Conservation (phyloP, 2,113 vertebrate species). For the Isurus oxyrinchus region DNA sequence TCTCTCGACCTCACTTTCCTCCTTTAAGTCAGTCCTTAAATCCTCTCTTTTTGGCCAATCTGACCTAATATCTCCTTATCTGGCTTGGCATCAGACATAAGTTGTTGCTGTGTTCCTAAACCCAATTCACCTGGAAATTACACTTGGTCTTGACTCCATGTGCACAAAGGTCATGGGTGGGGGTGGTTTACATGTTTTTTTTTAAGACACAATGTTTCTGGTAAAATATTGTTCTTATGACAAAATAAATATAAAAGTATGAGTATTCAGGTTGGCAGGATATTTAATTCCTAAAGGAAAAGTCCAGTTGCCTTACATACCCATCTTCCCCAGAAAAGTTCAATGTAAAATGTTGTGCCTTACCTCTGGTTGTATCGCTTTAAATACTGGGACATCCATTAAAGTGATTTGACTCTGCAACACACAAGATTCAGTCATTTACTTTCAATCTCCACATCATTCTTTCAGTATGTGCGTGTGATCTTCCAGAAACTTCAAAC, state of each 20-base stretch:
- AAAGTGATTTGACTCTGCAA: conserved; percentile 86
- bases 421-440: conserved; percentile 38
- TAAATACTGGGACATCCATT: conserved; percentile 89
- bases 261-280: neutral
- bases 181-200: neutral
- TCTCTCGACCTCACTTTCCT: no score
- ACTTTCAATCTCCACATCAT: neutral
- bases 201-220: neutral
- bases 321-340: no score
- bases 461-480: no score
- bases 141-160: neutral
- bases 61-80: no score
- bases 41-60: no score
- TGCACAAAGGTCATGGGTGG: neutral
- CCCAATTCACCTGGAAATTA: neutral
- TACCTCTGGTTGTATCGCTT: conserved; percentile 91
- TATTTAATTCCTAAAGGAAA: neutral
- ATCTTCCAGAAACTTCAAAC: neutral
- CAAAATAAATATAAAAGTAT: neutral
- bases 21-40: no score
- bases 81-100: no score
- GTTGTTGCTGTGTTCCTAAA: neutral
- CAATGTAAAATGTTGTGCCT: conserved; percentile 38
- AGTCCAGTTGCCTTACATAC: neutral
- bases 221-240: neutral